Conservation (phyloP, 2,888 invertebrate genomes). For the Tipula vernalis region DNA sequence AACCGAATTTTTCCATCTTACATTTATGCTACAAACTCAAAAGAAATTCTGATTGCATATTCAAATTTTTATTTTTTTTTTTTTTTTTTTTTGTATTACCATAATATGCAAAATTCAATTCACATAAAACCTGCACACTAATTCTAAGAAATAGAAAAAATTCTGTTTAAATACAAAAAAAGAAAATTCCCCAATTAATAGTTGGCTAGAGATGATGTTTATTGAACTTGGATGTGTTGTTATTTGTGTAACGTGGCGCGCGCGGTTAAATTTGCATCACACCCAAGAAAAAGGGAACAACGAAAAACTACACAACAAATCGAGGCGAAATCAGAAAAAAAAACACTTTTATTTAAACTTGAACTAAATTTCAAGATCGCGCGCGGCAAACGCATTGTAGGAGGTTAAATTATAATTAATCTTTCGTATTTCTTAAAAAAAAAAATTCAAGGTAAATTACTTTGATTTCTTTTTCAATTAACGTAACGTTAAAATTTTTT, state of each 20-base stretch:
- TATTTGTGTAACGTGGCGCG: background rate
- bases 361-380: background rate
- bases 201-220: background rate
- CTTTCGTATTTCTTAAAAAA: background rate
- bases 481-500: background rate
- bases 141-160: background rate
- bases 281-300: background rate
- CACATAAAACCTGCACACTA: background rate
- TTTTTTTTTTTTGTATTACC: background rate
- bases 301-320: background rate
- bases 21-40: background rate
- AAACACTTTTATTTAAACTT: conserved; percentile 4
- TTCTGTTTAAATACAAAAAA: background rate
- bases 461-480: conserved; percentile 4
- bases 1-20: background rate
- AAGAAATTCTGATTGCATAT: background rate
- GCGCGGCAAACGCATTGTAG: background rate
- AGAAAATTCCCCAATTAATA: background rate
- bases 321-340: background rate
- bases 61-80: background rate
- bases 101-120: background rate
- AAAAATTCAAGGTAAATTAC: background rate
- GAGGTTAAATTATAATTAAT: background rate
- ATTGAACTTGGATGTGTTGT: background rate
- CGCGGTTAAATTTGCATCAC: background rate